Base-by-base conservation (phyloP, 2,888 invertebrate species). In the Epirrita christyi region DNA sequence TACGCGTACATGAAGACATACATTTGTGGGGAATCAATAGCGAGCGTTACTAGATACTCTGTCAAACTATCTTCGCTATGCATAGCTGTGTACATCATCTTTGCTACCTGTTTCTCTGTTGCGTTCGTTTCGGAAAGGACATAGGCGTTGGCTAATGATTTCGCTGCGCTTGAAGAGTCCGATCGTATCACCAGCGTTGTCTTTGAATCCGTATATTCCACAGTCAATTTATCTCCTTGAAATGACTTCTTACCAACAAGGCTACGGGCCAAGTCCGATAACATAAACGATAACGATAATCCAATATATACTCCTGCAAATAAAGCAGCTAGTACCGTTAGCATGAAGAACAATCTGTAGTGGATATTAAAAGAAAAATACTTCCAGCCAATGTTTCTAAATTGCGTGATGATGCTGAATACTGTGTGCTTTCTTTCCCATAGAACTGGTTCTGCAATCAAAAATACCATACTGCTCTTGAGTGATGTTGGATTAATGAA, bases 1-100 rank as follows among this genome's bases (percentile, higher is more conserved):
- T 90, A 90, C 0, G 90, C 89, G 49, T 79, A 88, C 70, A 75
- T 66, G 52, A 73, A 79, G 6, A 89, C 86, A 43, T 87, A 90
- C 0, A 76, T 62, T 47, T 88, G 87, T 0, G 90, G 90, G 0
- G 86, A 81, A 56, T 90, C 86, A 11, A 89, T 85, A 0, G 90
- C 90, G 0, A 83, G 78, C 0, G 81, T 82, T 9, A 82, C 78
- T 11, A 91, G 64, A 53, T 88, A 90, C 55, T 88, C 86, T 1
- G 76, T 80, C 10, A 88, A 59, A 63, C 81, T 83, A 85, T 86
- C 86, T 0, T 70, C 66, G 28, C 65, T 56, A 0, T 73, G 63
- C 36, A 89, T 51, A 8, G 85, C 85, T 1, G 78, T 82, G 52
- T 88, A 89, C 0, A 41, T 36, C 43, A 88, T 80, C 4, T 70